phyloP scores from a whole-genome alignment of 2,888 invertebrate species.

The Clistopyga incitator region DNA sequence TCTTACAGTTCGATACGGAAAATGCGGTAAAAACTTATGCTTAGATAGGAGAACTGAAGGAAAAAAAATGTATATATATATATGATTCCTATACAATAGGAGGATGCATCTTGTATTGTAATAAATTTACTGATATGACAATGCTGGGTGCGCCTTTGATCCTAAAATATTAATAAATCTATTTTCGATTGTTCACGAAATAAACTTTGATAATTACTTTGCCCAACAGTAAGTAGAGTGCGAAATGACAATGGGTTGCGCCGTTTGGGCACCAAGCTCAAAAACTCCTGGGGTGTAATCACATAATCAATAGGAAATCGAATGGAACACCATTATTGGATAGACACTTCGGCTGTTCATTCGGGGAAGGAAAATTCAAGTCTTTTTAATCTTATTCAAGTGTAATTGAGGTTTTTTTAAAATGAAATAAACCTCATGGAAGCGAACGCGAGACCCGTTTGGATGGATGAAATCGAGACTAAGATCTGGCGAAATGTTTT shows the following conservation, averaged over 20 bases:
- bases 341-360: slow-evolving; percentile 37
- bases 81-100: slow-evolving; percentile 28
- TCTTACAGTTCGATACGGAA: slow-evolving; percentile 40
- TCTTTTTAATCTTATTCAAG: slow-evolving; percentile 58
- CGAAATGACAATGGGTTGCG: slow-evolving; percentile 50
- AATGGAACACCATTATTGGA: background rate
- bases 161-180: slow-evolving; percentile 27
- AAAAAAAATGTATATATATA: slow-evolving; percentile 26
- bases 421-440: slow-evolving; percentile 53
- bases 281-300: slow-evolving; percentile 36
- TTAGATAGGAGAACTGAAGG: slow-evolving; percentile 47
- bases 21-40: slow-evolving; percentile 59
- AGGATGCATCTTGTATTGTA: slow-evolving; percentile 45
- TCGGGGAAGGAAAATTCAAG: slow-evolving; percentile 38
- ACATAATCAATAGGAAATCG: slow-evolving; percentile 29
- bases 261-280: slow-evolving; percentile 13
- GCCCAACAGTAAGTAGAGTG: slow-evolving; percentile 54
- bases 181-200: slow-evolving; percentile 12
- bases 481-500: slow-evolving; percentile 17
- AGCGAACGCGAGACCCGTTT: slow-evolving; percentile 77
- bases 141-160: slow-evolving; percentile 44
- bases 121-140: slow-evolving; percentile 63
- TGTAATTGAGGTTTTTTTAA: slow-evolving; percentile 54
- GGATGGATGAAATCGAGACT: slow-evolving; percentile 70
- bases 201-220: slow-evolving; percentile 31